These are phyloP conservation scores for Pogonocherus hispidulus DNA, from an alignment of 2,888 invertebrate species.

Conservation along the genomic window DNA sequence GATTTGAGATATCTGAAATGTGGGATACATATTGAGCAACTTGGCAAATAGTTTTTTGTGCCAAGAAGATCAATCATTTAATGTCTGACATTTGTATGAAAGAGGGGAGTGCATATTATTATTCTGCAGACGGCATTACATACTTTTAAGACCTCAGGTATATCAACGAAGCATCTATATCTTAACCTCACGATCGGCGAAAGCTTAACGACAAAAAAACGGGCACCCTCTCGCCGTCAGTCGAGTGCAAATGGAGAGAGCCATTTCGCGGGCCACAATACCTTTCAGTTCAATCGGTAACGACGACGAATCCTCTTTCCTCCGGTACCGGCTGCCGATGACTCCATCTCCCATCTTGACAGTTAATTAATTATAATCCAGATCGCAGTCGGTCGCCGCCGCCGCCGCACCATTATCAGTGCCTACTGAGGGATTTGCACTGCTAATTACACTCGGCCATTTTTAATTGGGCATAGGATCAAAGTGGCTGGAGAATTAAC, in stretches of 20 bases:
- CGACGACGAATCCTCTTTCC: conserved; percentile 19
- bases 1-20: too few species aligned
- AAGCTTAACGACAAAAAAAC: too few species aligned
- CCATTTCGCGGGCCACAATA: conserved; percentile 13
- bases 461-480: conserved; percentile 42
- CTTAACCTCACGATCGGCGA: too few species aligned
- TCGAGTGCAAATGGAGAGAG: neutral
- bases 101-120: too few species aligned
- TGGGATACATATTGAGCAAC: too few species aligned
- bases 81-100: too few species aligned
- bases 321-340: conserved; percentile 38
- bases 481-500: conserved; percentile 35
- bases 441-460: conserved; percentile 40
- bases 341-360: conserved; percentile 38
- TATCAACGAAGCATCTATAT: too few species aligned
- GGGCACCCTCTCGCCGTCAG: neutral
- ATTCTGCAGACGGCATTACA: too few species aligned
- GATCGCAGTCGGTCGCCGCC: conserved; percentile 36
- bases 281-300: conserved; percentile 26
- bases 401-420: conserved; percentile 43
- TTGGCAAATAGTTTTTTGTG: too few species aligned
- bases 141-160: too few species aligned
- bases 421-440: conserved; percentile 41
- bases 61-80: too few species aligned
- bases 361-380: conserved; percentile 42